These are phyloP conservation scores for Sibirionetta formosa DNA, from an alignment of 2,797 vertebrate species.

Conservation along the genomic window DNA sequence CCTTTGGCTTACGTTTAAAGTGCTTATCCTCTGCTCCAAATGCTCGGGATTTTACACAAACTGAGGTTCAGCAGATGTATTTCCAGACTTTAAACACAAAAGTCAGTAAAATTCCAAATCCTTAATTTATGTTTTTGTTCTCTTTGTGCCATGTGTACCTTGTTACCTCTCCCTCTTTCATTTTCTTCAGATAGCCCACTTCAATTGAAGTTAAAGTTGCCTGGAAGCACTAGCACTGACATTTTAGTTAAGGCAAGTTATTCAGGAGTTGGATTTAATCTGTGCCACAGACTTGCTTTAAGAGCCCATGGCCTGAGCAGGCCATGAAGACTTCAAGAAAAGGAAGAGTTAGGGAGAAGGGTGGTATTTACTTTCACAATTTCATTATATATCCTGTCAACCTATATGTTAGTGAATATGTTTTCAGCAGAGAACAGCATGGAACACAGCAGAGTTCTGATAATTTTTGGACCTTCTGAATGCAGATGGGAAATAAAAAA, in stretches of 20 bases:
- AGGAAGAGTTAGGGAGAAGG: neutral
- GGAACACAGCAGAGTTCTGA: neutral
- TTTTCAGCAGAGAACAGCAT: neutral
- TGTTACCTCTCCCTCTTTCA: neutral
- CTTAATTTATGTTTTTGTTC: neutral
- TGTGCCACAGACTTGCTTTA: neutral
- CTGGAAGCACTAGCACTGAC: neutral
- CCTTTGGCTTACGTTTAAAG: conserved; percentile 32
- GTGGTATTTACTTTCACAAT: neutral
- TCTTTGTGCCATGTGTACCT: neutral
- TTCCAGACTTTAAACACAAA: neutral
- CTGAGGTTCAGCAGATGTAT: neutral
- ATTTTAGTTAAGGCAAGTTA: neutral
- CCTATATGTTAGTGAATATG: neutral
- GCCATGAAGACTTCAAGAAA: neutral
- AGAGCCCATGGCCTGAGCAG: neutral
- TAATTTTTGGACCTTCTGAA: neutral
- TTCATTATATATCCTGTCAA: neutral
- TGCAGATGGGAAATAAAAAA: neutral
- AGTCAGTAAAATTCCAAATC: neutral
- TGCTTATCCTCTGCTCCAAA: conserved; percentile 26
- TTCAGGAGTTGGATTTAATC: neutral
- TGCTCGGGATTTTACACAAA: neutral
- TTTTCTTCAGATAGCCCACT: neutral
- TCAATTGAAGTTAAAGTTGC: neutral